These are phyloP conservation scores for Drosophila nigromelanica DNA, from an alignment of 1,140 invertebrate species.

Conservation along the genomic window DNA sequence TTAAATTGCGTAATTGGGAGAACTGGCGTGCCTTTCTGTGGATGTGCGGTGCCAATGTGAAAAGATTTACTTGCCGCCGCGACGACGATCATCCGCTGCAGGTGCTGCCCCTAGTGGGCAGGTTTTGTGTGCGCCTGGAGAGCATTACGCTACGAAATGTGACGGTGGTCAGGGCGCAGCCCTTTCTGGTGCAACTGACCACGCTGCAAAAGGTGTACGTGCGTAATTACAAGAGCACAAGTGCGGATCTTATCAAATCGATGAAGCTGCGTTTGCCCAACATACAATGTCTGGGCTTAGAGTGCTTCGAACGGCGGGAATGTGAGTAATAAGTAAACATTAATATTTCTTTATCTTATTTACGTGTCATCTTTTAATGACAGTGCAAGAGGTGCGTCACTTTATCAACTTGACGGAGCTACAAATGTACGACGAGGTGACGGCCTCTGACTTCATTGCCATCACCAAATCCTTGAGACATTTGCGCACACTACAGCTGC, in stretches of 20 bases:
- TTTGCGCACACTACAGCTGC: slow-evolving; percentile 52
- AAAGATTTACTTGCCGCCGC: slow-evolving; percentile 48
- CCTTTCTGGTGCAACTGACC: slow-evolving; percentile 42
- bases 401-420: slow-evolving; percentile 59
- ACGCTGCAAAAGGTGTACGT: slow-evolving; percentile 54
- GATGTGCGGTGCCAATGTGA: slow-evolving; percentile 58
- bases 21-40: slow-evolving; percentile 70
- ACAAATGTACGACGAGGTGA: slow-evolving; percentile 62
- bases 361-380: not conserved
- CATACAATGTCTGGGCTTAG: slow-evolving; percentile 53
- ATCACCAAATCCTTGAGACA: slow-evolving; percentile 52
- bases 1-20: slow-evolving; percentile 51
- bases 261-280: slow-evolving; percentile 51
- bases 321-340: slow-evolving; percentile 38
- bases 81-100: slow-evolving; percentile 69
- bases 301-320: slow-evolving; percentile 62
- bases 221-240: slow-evolving; percentile 68
- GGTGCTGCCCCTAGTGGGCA: slow-evolving; percentile 53
- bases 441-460: slow-evolving; percentile 50
- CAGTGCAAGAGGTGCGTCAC: slow-evolving; percentile 64
- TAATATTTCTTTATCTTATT: not conserved
- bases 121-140: slow-evolving; percentile 56
- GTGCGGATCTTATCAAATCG: slow-evolving; percentile 53
- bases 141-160: slow-evolving; percentile 57
- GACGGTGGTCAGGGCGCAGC: slow-evolving; percentile 50